Percentiles rank a stretch among this genome's conserved stretches.
These are phyloP conservation scores for Panthera uncia DNA, from an alignment of 2,113 vertebrate species.

Conservation along the genomic window DNA sequence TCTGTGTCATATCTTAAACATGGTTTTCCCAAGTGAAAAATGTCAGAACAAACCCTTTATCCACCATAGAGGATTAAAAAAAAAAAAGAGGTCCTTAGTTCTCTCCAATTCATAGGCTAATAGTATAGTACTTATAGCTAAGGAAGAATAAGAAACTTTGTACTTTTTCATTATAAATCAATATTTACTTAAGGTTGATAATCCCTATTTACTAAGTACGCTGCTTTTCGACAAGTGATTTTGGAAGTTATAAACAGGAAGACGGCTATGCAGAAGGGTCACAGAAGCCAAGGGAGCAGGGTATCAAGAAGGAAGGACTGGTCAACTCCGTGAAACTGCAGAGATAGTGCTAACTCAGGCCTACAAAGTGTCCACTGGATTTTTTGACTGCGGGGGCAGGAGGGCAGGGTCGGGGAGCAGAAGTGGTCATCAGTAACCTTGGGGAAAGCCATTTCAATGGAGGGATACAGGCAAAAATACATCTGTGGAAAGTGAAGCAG, in stretches of 20 bases:
- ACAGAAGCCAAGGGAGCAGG: neutral
- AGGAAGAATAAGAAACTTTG: neutral
- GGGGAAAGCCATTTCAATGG: neutral
- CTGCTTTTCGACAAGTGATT: neutral
- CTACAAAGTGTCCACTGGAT: neutral
- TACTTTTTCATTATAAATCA: neutral
- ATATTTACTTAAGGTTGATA: neutral
- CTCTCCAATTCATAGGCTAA: neutral
- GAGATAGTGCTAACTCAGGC: neutral
- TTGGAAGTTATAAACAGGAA: neutral
- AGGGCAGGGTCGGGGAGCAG: neutral
- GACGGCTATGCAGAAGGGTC: neutral
- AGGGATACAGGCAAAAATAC: neutral
- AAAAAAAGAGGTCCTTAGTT: neutral
- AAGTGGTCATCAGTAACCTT: neutral
- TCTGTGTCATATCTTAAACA: neutral
- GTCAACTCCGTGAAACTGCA: neutral
- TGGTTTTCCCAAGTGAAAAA: neutral
- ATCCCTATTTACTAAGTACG: neutral
- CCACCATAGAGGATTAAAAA: neutral
- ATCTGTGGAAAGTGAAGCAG: neutral
- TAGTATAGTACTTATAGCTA: neutral
- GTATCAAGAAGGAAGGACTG: neutral
- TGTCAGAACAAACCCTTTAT: neutral
- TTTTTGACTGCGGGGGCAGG: neutral